These are phyloP conservation scores for Musca domestica DNA, from an alignment of 1,140 invertebrate species.

Conservation along the genomic window DNA sequence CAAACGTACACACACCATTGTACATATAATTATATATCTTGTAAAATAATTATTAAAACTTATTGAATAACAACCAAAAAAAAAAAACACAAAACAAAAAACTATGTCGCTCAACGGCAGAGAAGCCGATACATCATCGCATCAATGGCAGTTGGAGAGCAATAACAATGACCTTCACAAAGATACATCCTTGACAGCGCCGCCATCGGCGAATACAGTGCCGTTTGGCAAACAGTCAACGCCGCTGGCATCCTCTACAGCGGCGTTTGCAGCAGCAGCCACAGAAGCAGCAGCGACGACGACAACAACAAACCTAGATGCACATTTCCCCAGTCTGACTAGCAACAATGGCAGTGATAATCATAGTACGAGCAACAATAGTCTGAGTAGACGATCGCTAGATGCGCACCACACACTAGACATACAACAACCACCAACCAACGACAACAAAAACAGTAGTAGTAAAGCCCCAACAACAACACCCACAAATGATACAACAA, in stretches of 20 bases:
- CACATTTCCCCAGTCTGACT: neutral
- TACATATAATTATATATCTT: neutral
- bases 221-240: neutral
- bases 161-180: constrained; percentile 14
- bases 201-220: neutral
- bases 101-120: constrained; percentile 14
- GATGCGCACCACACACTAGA: constrained; percentile 26
- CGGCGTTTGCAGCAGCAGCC: neutral
- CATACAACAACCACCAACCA: constrained; percentile 30
- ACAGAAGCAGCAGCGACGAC: constrained; percentile 4
- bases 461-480: neutral
- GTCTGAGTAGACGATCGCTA: constrained; percentile 15
- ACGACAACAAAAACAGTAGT: constrained; percentile 22
- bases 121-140: constrained; percentile 2
- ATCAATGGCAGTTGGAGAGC: neutral
- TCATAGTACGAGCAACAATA: constrained; percentile 1
- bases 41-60: constrained; percentile 11
- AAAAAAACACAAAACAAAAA: constrained; percentile 15
- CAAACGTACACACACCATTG: neutral
- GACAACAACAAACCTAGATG: neutral
- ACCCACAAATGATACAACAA: constrained; percentile 19
- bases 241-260: neutral
- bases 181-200: constrained; percentile 4
- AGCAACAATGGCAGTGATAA: constrained; percentile 6
- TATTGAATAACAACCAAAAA: constrained; percentile 4